phyloP scores from a whole-genome alignment of 1,140 invertebrate species.

The Bombus terrestris region DNA sequence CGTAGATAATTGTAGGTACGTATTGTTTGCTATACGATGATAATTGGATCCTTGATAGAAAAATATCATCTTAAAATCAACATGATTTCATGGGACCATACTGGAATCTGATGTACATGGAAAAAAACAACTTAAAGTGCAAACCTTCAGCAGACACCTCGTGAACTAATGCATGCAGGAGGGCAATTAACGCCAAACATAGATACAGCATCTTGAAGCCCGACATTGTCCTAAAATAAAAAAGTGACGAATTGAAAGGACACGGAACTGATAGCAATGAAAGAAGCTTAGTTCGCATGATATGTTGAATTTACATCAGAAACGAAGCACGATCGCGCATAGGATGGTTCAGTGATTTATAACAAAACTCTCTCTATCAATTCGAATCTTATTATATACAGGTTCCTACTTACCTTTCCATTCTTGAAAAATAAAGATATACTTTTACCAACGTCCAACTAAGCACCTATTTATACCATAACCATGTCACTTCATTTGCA shows the following conservation, averaged over 20 bases:
- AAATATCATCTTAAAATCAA: neutral
- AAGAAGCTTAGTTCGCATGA: neutral
- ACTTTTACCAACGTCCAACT: no score
- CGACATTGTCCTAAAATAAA: neutral
- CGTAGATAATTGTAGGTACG: neutral
- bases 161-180: conserved; percentile 22
- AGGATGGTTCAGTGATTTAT: neutral
- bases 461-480: no score
- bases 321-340: no score
- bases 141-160: conserved; percentile 51
- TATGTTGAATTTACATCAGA: no score
- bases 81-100: neutral
- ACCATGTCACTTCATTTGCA: no score
- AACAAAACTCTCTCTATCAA: no score
- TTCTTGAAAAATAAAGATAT: no score
- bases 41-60: neutral
- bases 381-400: no score
- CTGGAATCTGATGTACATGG: conserved; percentile 17
- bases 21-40: no score
- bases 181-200: neutral
- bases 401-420: no score
- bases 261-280: no score
- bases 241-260: neutral
- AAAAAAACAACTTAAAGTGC: conserved; percentile 17
- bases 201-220: conserved; percentile 5